Percentiles rank a stretch among this genome's conserved stretches.
These are phyloP conservation scores for Branchellion lobata DNA, from an alignment of 2,888 invertebrate genomes.

Conservation along the genomic window DNA sequence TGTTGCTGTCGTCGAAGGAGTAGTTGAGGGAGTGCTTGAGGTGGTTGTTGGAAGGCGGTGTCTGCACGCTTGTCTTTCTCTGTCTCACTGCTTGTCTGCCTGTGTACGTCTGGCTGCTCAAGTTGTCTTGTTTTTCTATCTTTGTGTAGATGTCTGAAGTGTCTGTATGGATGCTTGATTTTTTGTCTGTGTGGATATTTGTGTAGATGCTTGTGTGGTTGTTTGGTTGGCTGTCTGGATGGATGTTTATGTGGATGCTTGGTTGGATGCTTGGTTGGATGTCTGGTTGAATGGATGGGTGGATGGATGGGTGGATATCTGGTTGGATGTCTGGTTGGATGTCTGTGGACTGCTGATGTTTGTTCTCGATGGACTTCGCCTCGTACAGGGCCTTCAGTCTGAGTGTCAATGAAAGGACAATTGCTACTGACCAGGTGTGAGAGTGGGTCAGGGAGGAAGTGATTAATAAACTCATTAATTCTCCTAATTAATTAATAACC, in stretches of 20 bases:
- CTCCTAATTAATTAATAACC: no score
- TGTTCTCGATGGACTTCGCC: not conserved
- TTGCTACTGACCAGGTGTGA: no score
- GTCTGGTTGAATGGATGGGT: no score
- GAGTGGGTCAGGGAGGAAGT: no score
- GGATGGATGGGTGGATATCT: constrained; percentile 25
- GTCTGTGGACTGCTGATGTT: not conserved
- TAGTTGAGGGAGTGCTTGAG: not conserved
- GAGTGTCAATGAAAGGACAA: not conserved
- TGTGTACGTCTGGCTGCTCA: not conserved
- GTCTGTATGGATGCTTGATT: constrained; percentile 24
- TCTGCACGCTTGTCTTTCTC: constrained; percentile 5
- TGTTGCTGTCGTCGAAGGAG: not conserved
- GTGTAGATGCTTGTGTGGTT: no score
- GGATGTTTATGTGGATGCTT: no score
- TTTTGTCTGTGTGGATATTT: no score
- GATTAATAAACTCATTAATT: no score
- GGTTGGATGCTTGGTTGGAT: no score
- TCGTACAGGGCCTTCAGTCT: not conserved
- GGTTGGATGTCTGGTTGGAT: not conserved
- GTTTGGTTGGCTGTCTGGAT: no score
- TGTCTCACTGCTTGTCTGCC: constrained; percentile 36
- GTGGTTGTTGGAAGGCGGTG: not conserved
- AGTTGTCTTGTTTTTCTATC: not conserved
- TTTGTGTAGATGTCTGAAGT: not conserved